Evolutionary conservation across 2,113 vertebrate genomes (phyloP).

Genomic region (Etheostoma cragini): DNA sequence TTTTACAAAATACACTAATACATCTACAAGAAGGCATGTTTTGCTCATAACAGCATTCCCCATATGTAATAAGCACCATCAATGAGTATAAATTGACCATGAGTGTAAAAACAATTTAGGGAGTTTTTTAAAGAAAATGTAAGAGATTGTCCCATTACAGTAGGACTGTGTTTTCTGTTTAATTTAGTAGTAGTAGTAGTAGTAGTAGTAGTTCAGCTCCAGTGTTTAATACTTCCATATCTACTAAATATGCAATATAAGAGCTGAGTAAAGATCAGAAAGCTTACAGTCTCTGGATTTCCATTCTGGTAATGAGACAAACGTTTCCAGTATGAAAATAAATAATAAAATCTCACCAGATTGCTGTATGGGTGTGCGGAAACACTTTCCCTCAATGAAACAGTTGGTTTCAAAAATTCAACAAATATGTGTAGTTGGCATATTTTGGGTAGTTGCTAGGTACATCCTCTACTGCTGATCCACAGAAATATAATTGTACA

Average conservation of each 20-base stretch:
- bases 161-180: slow-evolving; percentile 23
- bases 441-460: not conserved
- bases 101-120: slow-evolving; percentile 30
- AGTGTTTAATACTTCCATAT: slow-evolving; percentile 59
- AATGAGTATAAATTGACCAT: slow-evolving; percentile 15
- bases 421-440: not conserved
- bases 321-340: slow-evolving; percentile 7
- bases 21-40: slow-evolving; percentile 34
- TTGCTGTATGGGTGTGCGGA: slow-evolving; percentile 32
- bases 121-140: slow-evolving; percentile 27
- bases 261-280: slow-evolving; percentile 23
- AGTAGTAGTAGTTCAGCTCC: slow-evolving; percentile 36
- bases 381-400: not conserved
- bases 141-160: slow-evolving; percentile 37
- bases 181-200: slow-evolving; percentile 24
- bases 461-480: not conserved
- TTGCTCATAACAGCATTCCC: slow-evolving; percentile 18
- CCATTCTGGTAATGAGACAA: slow-evolving; percentile 24
- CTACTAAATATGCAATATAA: slow-evolving; percentile 42
- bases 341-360: not conserved
- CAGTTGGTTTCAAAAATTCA: slow-evolving; percentile 4
- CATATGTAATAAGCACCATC: slow-evolving; percentile 13
- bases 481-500: not conserved
- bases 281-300: slow-evolving; percentile 27
- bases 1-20: slow-evolving; percentile 37